phyloP scores from a whole-genome alignment of 2,888 invertebrate genomes.

The Fragum whitleyi region DNA sequence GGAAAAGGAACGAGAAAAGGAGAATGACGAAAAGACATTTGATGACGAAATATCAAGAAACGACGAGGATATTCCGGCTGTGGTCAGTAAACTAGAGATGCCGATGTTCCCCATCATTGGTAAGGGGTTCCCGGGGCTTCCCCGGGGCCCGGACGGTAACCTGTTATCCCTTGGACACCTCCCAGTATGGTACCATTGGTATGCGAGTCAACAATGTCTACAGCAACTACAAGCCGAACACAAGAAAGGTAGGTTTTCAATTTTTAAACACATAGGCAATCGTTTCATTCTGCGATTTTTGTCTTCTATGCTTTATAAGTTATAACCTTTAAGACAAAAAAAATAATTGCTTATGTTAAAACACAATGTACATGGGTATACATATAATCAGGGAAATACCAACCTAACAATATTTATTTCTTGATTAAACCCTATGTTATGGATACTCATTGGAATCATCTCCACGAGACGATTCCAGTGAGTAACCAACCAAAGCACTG shows the following conservation, averaged over 20 bases:
- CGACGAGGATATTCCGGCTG: conserved; percentile 58
- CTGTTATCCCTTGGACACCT: conserved; percentile 58
- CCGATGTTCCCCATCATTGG: conserved; percentile 49
- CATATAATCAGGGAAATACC: no score
- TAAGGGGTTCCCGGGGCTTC: conserved; percentile 39
- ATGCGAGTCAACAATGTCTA: conserved; percentile 68
- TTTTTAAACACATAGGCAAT: no score
- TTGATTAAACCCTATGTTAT: no score
- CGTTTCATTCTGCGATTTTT: no score
- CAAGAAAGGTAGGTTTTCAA: conserved; percentile 41
- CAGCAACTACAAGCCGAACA: conserved; percentile 58
- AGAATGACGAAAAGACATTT: conserved; percentile 34
- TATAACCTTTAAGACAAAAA: no score
- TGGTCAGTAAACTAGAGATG: conserved; percentile 67
- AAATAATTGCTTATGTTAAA: no score
- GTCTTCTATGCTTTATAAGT: no score
- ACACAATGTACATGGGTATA: no score
- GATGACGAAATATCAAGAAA: conserved; percentile 41
- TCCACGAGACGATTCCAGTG: no score
- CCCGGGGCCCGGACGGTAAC: conserved; percentile 39
- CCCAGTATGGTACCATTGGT: conserved; percentile 73
- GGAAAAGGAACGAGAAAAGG: conserved; percentile 48
- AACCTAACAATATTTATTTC: no score
- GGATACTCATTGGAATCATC: no score
- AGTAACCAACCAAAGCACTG: no score